Evolutionary conservation across 2,797 vertebrate species (phyloP).

Genomic region (Eulemur rubriventer): DNA sequence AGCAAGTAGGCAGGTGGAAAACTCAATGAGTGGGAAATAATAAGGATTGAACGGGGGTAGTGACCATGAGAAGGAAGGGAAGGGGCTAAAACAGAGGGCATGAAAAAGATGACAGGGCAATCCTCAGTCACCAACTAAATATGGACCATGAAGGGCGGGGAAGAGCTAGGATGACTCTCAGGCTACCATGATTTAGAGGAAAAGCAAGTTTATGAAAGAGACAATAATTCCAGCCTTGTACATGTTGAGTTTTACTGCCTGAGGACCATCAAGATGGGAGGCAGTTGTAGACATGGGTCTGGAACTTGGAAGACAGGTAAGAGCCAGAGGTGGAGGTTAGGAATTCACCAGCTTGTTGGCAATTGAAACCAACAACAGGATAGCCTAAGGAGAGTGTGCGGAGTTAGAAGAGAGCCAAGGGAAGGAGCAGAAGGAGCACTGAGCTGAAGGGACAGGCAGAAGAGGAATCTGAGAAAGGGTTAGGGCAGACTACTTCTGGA

Average conservation of each 20-base stretch:
- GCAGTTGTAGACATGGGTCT: neutral
- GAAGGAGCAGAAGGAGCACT: neutral
- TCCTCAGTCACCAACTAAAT: neutral
- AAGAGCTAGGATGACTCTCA: neutral
- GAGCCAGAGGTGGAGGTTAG: neutral
- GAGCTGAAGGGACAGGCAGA: neutral
- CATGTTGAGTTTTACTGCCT: neutral
- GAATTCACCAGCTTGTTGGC: neutral
- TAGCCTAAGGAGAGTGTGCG: neutral
- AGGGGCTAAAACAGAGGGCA: neutral
- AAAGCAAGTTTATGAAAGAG: neutral
- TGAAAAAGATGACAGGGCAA: neutral
- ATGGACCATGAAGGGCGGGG: neutral
- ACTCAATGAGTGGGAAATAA: neutral
- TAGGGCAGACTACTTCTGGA: neutral
- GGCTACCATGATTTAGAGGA: neutral
- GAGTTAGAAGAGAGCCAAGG: neutral
- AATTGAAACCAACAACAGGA: neutral
- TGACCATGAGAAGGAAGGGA: neutral
- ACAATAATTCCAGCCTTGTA: neutral
- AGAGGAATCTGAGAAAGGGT: neutral
- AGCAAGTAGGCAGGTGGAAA: neutral
- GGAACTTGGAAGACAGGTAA: neutral
- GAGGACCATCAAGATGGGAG: neutral
- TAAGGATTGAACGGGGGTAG: neutral